Base-by-base conservation (phyloP, 64 coral and sea anemone species). In the Montipora foliosa region DNA sequence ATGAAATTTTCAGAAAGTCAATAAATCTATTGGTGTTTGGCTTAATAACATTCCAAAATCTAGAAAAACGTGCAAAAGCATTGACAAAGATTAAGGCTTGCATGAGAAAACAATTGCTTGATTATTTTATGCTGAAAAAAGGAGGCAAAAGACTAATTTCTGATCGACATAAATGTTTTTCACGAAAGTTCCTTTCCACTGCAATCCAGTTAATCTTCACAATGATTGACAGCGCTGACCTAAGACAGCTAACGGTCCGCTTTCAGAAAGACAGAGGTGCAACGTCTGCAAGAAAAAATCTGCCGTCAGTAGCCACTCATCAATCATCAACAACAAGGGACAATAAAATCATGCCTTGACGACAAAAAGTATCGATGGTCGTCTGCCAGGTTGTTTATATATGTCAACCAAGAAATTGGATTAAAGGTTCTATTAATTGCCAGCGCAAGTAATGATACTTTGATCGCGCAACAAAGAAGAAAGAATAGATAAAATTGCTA, bases 211-310 rank as follows among this genome's bases (percentile, higher is more conserved):
- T 71, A 3, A n/a, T 15, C 19, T n/a, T 24, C 68, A 71, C 21
- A 5, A 24, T 24, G 21, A 71, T 21, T 71, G 19, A 71, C 68
- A 24, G 68, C 20, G 2, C 17, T 5, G 4, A 37, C 37, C 25
- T 37, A 2, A 7, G 19, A 71, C 20, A 61, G 6, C 66, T 21
- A 20, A 20, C 44, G 16, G 13, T 21, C 62, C 45, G 45, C 60
- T 47, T 9, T 86, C 46, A 86, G 47, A 86, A 86, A 51, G 24
- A 86, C 82, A 86, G 49, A 49, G 82, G 62, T 5, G 62, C 82
- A 71, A 64, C 68, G 49, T 86, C 82, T 86, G 44, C 47, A 86
- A 86, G 17, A 86, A 86, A 85, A 47, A 13, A 86, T 68, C 44
- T 86, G 68, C 45, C 71, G 82, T 86, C 64, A 86, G 44, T 64